Conservation (phyloP, 2,113 vertebrate genomes). For the Erpornis zantholeuca region DNA sequence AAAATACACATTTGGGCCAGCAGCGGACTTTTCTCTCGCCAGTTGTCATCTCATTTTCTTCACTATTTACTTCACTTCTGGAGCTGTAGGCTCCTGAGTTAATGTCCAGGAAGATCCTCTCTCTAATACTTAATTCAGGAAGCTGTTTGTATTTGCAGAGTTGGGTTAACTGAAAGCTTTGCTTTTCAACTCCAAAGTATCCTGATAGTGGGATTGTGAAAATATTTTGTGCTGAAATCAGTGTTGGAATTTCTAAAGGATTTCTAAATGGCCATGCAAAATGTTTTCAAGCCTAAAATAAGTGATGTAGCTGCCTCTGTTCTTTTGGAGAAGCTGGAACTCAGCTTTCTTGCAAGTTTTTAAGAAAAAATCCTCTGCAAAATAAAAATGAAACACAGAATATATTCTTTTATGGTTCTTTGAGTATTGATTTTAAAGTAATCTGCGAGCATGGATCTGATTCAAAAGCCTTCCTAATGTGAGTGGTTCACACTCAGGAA, state of each 20-base stretch:
- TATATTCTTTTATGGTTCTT: background rate
- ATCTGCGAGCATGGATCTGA: background rate
- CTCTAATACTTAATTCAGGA: background rate
- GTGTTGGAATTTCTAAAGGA: background rate
- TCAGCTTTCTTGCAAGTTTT: background rate
- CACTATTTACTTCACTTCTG: background rate
- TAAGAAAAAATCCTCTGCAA: background rate
- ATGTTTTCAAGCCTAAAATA: background rate
- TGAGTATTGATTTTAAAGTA: background rate
- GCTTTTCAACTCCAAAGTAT: background rate
- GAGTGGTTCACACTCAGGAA: background rate
- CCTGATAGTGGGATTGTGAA: background rate
- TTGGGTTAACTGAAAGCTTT: background rate
- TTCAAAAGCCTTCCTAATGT: background rate
- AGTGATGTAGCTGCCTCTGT: background rate
- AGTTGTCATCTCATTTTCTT: background rate
- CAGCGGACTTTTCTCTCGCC: background rate
- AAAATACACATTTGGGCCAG: background rate
- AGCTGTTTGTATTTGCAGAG: background rate
- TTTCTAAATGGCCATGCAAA: background rate
- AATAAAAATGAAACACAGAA: background rate
- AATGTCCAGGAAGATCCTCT: background rate
- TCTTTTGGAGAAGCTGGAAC: background rate
- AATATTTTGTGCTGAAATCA: background rate
- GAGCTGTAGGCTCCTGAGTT: background rate